Evolutionary conservation across 1,140 invertebrate species (phyloP), one percentile per base, ranked within the genome.

Genomic region (Zaprionus ornatus): DNA sequence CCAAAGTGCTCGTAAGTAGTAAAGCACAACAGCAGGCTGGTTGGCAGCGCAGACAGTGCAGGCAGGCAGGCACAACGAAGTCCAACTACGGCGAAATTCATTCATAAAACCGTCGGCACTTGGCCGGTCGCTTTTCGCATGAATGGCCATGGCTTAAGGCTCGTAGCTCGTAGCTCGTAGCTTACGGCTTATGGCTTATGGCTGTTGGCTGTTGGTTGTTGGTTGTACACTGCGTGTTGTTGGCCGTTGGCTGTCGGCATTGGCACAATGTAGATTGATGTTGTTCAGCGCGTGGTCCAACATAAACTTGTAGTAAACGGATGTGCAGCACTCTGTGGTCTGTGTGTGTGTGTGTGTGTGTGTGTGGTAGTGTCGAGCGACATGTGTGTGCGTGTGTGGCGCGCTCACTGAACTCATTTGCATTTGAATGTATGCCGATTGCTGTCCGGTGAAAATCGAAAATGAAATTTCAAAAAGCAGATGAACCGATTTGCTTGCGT

Each of bases 1-100:
- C 50, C 35, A 50, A 12, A 35, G 62, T 21, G 7, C 21, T 55
- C 23, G 25, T 29, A 42, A 29, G 55, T 54, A 56, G 61, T 60
- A 62, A 52, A 40, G 57, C 37, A 72, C 55, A 68, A 54, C 40
- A 52, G 29, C 61, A 15, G 66, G 29, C 55, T n/a, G 55, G n/a
- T 25, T n/a, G 29, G n/a, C 35, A 13, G 56, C 23, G 17, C 60
- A 50, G 42, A 4, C 21, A 15, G 48, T 37, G 23, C 32, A 27
- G 48, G 48, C 67, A 27, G 48, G 48, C 67, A 80, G 59, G 35
- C 54, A 66, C 42, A 76, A 72, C 72, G 54, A 52, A 35, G 35
- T 76, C 50, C 80, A 87, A 80, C 77, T 78, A 70, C 80, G 74
- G 67, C 85, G 78, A 84, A 87, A 78, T 87, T 87, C 84, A 87